Percentiles rank a stretch among this genome's conserved stretches.
Evolutionary conservation across 2,113 vertebrate genomes (phyloP).

Genomic region (human): DNA sequence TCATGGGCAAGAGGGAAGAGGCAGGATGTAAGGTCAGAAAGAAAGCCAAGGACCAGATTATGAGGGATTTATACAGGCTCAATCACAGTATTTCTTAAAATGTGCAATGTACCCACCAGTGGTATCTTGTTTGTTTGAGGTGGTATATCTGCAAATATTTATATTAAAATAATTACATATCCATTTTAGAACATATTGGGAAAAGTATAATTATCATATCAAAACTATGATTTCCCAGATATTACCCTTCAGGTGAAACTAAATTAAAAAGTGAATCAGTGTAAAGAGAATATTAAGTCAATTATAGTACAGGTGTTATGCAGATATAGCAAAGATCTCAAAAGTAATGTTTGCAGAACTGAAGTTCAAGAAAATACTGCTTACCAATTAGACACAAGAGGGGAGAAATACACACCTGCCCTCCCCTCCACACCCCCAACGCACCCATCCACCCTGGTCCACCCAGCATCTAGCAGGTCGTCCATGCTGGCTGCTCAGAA

Average conservation of each 20-base stretch:
- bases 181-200: slow-evolving; percentile 32
- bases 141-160: not conserved
- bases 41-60: not conserved
- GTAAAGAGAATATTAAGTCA: slow-evolving; percentile 40
- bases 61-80: not conserved
- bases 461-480: no score
- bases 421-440: no score
- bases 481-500: not conserved
- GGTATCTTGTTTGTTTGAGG: not conserved
- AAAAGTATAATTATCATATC: slow-evolving; percentile 54
- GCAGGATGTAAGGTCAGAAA: not conserved
- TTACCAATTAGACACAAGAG: not conserved
- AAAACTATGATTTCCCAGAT: slow-evolving; percentile 45
- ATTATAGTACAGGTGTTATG: slow-evolving; percentile 25
- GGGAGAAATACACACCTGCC: not conserved
- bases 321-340: not conserved
- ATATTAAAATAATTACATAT: slow-evolving; percentile 14
- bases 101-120: no score
- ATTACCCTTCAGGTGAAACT: slow-evolving; percentile 43
- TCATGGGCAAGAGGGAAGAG: not conserved
- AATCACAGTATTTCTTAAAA: not conserved
- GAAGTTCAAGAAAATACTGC: not conserved
- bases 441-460: not conserved
- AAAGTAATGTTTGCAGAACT: not conserved
- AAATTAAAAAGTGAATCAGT: slow-evolving; percentile 44